Evolutionary conservation across 2,888 invertebrate species (phyloP), one percentile per base, ranked within the genome.

Genomic region (Caenorhabditis angaria): DNA sequence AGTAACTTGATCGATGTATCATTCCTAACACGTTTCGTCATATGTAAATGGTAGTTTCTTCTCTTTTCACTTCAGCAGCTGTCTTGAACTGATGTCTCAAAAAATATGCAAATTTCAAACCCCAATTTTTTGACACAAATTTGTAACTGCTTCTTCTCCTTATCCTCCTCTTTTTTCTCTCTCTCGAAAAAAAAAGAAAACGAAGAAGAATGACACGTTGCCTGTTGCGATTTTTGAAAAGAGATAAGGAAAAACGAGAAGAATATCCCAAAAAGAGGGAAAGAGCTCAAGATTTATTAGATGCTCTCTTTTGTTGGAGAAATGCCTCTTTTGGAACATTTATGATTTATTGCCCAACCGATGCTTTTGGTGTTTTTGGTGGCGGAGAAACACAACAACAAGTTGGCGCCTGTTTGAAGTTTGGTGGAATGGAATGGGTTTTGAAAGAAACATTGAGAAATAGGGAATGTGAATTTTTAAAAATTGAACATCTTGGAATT

Each of bases 61-160:
- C 32, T 32, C 32, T 32, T 12, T 12, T 32, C 12, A 8, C 32
- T 32, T 5, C 5, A 14, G 41, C 41, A 41, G 41, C 41, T 41
- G 41, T 41, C 41, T 41, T 41, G 41, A 41, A 41, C 41, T n/a
- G 6, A 35, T 35, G 35, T 35, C 6, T 41, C 41, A 3, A 41
- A 41, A 67, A 67, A 67, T 72, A 72, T 72, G 72, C 72, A 58
- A 72, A 72, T 72, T 50, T 65, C 50, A 4, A 18, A 22, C 2
- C 54, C 27, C 3, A 25, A 63, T 70, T 25, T 29, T 50, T 3
- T 53, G 55, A 56, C 53, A 53, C n/a, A n/a, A n/a, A 66, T 63
- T 71, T 71, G 71, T 71, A 66, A 66, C 66, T 41, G 41, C 41
- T 41, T 41, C 32, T 32, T 10, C 32, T 32, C 32, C 10, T 32